Evolutionary conservation across 2,888 invertebrate species (phyloP).

Genomic region (Byasa hedistus): DNA sequence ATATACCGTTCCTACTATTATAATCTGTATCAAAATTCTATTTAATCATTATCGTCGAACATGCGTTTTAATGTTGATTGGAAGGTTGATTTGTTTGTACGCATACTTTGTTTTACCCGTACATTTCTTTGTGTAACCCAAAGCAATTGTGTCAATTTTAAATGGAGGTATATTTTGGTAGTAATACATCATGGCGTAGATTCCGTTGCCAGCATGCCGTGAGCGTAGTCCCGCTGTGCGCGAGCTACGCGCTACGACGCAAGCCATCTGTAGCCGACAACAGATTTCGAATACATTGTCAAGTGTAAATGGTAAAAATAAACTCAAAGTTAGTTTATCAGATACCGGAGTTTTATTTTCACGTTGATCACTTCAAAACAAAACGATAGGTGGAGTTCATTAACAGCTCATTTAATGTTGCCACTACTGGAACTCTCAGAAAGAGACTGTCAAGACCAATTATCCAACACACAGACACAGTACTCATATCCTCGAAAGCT

Average conservation of each 20-base stretch:
- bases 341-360: conserved; percentile 75
- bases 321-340: conserved; percentile 82
- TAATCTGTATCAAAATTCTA: conserved; percentile 69
- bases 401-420: background rate
- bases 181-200: conserved; percentile 56
- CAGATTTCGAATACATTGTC: conserved; percentile 81
- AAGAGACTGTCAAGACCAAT: too few relatives aligned
- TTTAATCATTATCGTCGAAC: conserved; percentile 52
- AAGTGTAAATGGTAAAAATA: conserved; percentile 82
- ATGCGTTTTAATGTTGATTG: conserved; percentile 44
- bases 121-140: conserved; percentile 37
- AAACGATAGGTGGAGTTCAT: background rate
- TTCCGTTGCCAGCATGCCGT: conserved; percentile 49
- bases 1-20: conserved; percentile 79
- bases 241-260: conserved; percentile 71
- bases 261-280: conserved; percentile 71
- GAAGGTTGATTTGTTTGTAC: conserved; percentile 37
- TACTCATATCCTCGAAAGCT: too few relatives aligned
- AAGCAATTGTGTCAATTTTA: conserved; percentile 37
- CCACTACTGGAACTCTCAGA: too few relatives aligned
- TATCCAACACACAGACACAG: too few relatives aligned
- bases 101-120: conserved; percentile 28
- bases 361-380: conserved; percentile 20
- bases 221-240: conserved; percentile 55
- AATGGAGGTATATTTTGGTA: conserved; percentile 34